Conservation (phyloP, 2,797 vertebrate genomes). For the Picus viridis region DNA sequence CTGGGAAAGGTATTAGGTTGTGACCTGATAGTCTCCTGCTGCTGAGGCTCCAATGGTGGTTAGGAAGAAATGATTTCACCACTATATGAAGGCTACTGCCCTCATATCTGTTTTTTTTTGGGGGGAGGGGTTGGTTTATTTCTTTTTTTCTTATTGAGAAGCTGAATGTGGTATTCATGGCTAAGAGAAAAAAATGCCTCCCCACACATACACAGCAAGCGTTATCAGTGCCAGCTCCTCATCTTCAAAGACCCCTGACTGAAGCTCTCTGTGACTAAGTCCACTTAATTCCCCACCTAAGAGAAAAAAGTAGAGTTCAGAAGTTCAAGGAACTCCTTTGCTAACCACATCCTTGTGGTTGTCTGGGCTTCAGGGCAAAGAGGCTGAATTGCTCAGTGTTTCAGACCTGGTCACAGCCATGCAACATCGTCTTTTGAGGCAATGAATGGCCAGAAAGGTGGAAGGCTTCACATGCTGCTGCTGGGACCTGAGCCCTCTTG, state of each 20-base stretch:
- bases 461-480: neutral
- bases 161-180: neutral
- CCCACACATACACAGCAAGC: neutral
- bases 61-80: conserved; percentile 64
- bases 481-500: neutral
- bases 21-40: conserved; percentile 55
- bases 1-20: conserved; percentile 65
- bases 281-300: conserved; percentile 28
- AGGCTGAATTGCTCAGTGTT: neutral
- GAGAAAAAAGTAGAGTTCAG: conserved; percentile 45
- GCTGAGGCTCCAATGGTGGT: conserved; percentile 50
- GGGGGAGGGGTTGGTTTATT: no score
- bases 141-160: neutral
- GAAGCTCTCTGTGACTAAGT: conserved; percentile 49
- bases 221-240: conserved; percentile 5
- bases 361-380: conserved; percentile 33
- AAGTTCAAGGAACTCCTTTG: conserved; percentile 43
- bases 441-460: neutral
- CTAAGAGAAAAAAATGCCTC: conserved; percentile 21
- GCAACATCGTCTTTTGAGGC: neutral
- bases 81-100: conserved; percentile 1
- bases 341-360: conserved; percentile 53
- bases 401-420: neutral
- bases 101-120: conserved; percentile 11
- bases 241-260: conserved; percentile 55